phyloP scores from a whole-genome alignment of 2,797 vertebrate genomes.

The Melanotaenia parkinsoni region DNA sequence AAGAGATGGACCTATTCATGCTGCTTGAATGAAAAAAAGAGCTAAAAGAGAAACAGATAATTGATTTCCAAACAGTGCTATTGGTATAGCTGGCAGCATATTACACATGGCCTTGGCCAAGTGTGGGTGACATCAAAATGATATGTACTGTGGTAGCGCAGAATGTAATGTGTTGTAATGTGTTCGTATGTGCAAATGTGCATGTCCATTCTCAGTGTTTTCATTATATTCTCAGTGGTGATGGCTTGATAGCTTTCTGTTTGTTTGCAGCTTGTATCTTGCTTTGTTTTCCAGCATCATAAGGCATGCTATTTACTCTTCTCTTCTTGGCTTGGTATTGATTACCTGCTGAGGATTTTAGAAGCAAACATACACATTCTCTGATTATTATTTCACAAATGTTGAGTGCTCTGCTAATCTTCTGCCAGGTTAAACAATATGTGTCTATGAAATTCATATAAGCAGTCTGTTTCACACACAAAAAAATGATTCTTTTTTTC shows the following conservation, averaged over 20 bases:
- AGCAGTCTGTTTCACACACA: constrained; percentile 13
- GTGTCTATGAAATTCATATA: constrained; percentile 47
- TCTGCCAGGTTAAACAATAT: constrained; percentile 34
- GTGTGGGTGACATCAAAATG: constrained; percentile 75
- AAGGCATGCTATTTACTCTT: constrained; percentile 60
- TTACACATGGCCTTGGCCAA: constrained; percentile 66
- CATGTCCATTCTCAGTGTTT: constrained; percentile 64
- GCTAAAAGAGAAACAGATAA: constrained; percentile 69
- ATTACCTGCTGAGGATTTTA: constrained; percentile 67
- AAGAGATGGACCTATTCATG: constrained; percentile 66
- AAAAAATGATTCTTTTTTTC: not conserved
- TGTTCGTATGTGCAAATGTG: constrained; percentile 76
- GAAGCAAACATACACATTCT: constrained; percentile 50
- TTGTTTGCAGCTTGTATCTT: constrained; percentile 57
- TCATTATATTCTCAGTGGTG: constrained; percentile 61
- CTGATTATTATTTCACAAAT: constrained; percentile 45
- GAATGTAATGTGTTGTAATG: constrained; percentile 74
- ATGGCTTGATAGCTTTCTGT: constrained; percentile 59
- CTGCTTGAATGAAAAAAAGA: constrained; percentile 47
- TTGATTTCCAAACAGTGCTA: constrained; percentile 76
- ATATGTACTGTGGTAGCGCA: constrained; percentile 64
- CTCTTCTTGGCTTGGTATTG: constrained; percentile 60
- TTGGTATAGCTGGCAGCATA: constrained; percentile 75
- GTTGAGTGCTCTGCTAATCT: constrained; percentile 48
- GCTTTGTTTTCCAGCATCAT: constrained; percentile 56